phyloP scores from a whole-genome alignment of 1,140 invertebrate genomes.

The Orius insidiosus region DNA sequence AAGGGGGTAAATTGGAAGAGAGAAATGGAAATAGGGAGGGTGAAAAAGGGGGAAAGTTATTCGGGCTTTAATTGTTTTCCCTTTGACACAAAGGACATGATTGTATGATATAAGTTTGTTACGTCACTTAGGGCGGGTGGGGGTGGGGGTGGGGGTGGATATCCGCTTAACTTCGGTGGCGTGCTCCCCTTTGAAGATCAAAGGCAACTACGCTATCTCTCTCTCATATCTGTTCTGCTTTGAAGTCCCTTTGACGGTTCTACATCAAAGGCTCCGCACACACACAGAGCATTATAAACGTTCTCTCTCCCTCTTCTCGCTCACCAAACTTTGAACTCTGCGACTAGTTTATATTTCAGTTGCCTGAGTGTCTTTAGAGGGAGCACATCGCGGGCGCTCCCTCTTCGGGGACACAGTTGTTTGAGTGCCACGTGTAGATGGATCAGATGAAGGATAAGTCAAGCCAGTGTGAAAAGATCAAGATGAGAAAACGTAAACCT shows the following conservation, averaged over 20 bases:
- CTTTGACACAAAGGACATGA: slow-evolving; percentile 19
- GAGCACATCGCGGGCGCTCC: slow-evolving; percentile 14
- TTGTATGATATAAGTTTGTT: slow-evolving; percentile 20
- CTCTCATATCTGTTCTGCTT: slow-evolving; percentile 20
- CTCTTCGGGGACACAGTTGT: slow-evolving; percentile 5
- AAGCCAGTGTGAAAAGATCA: slow-evolving; percentile 5
- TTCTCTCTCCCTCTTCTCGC: slow-evolving; percentile 17
- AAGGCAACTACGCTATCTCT: slow-evolving; percentile 19
- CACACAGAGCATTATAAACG: slow-evolving; percentile 21
- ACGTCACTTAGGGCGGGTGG: slow-evolving; percentile 15
- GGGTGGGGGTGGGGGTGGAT: slow-evolving; percentile 9
- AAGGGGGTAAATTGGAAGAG: slow-evolving; percentile 4
- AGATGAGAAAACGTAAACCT: slow-evolving; percentile 3
- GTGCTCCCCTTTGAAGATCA: slow-evolving; percentile 17
- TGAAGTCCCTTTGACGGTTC: slow-evolving; percentile 20
- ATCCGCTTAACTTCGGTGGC: slow-evolving; percentile 17
- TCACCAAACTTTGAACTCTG: slow-evolving; percentile 19
- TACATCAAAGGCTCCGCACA: slow-evolving; percentile 19
- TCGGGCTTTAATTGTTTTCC: slow-evolving; percentile 17
- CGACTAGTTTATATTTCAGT: slow-evolving; percentile 23
- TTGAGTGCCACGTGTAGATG: too few species aligned
- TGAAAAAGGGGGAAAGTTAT: slow-evolving; percentile 16
- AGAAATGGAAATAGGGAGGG: slow-evolving; percentile 12
- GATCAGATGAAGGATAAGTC: too few species aligned
- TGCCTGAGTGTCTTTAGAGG: slow-evolving; percentile 18